Base-by-base conservation (phyloP, 2,113 vertebrate species). In the Scalopus aquaticus region DNA sequence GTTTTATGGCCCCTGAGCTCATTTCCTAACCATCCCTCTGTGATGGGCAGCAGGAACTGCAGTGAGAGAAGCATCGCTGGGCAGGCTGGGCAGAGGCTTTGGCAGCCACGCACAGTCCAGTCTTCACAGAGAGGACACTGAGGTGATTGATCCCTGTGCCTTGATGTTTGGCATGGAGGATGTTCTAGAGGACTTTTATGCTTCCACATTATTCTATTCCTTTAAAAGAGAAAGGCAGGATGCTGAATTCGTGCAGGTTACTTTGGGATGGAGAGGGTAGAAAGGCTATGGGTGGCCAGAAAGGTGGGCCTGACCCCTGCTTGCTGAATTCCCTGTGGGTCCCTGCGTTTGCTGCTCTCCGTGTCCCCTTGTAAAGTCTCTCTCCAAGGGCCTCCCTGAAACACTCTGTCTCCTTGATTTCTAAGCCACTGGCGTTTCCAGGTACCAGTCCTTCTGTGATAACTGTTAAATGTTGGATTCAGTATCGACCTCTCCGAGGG, bases 1-100 rank as follows among this genome's bases (percentile, higher is more conserved):
- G 73, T 77, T 72, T 77, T 39, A 46, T 39, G 82, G 86, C 44
- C 46, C 60, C 82, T 67, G 56, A 93, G 73, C 37, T 92, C 73
- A 74, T 90, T 78, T 69, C 51, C 93, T 67, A 76, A 17, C 19
- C 81, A 13, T 76, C 67, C 42, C 44, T n/a, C 24, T n/a, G 73
- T 26, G 88, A 42, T 26, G 87, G 67, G 88, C 88, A 42, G 88
- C 28, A 70, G 76, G 62, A 85, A 74, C 8, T 74, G 9, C 82
- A 51, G 94, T 49, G 81, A 82, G 58, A 58, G 64, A 76, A 79
- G 42, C 2, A 12, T 49, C 46, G 46, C 46, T 49, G 46, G 46
- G 8, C 46, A 49, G 51, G 19, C n/a, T 54, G 51, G 17, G 51
- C 51, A 54, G 51, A 17, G 51, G 17, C 51, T 3, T 54, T 12